Base-by-base conservation (phyloP, 1,140 invertebrate genomes). In the Scaptomyza graminum region DNA sequence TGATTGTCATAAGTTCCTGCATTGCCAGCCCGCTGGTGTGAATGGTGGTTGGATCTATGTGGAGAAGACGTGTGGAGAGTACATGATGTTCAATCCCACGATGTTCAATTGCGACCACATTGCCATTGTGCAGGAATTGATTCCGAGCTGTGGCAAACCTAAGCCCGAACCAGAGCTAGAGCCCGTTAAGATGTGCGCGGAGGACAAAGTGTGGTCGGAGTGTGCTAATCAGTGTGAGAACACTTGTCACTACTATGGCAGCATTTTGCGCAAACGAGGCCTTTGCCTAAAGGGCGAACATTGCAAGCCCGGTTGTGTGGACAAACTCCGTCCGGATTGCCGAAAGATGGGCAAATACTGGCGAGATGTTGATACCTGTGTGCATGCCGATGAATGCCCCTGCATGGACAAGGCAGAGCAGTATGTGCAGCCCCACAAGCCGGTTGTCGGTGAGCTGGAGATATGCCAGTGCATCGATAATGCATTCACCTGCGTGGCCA, bases 401-500 rank as follows among this genome's bases (percentile, higher is more conserved):
- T 97, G 96, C 79, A 91, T 93, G 31, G 93, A 94, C 18, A 90
- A 93, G 8, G 90, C 94, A 18, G 95, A 95, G 37, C 90, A 93
- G 59, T 90, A 94, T 5, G 92, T 96, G 1, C 80, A 90, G 56
- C 90, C 90, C 0, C 90, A 91, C 51, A 89, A 79, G 50, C 87
- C 83, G 2, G 88, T 90, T 15, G 41, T 85, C 0, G 72, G 63
- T 3, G 84, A 90, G 18, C 56, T 65, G 76, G 93, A 94, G 80
- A 93, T 93, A 13, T 97, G 96, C 74, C 95, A 96, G 74, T 97
- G 96, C 76, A 91, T 96, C 1, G 93, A 96, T 75, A 96, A 97
- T 90, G 93, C 93, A n/a, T 94, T 76, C 4, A 95, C 68, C 92
- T 94, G 54, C 96, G 95, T 91, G 12, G 85, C 94, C 94, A 85